Percentiles rank a stretch among this genome's conserved stretches.
Conservation (phyloP, 1,140 invertebrate species). For the Periplaneta americana region DNA sequence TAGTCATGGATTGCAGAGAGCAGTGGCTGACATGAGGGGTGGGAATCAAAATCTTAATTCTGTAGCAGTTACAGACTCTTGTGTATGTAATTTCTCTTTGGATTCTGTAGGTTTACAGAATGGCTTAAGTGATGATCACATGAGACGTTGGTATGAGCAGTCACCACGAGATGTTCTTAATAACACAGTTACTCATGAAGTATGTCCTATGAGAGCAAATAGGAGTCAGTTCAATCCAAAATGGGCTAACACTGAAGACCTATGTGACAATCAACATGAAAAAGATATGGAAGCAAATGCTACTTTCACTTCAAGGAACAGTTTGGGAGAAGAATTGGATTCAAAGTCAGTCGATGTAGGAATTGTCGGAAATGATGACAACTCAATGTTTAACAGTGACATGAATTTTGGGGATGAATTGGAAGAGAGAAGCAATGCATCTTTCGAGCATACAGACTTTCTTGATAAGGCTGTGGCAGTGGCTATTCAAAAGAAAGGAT, state of each 20-base stretch:
- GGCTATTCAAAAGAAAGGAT: conserved; percentile 63
- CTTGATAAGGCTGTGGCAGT: conserved; percentile 59
- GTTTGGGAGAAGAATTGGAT: background rate
- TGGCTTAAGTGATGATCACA: background rate
- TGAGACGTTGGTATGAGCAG: background rate
- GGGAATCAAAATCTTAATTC: background rate
- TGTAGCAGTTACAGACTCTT: background rate
- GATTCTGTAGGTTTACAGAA: background rate
- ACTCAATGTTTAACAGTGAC: background rate
- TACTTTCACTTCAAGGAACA: background rate
- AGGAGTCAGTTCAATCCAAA: background rate
- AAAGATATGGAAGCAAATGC: background rate
- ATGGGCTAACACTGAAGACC: background rate
- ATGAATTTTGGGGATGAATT: conserved; percentile 31
- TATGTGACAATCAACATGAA: background rate
- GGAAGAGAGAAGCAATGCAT: conserved; percentile 25
- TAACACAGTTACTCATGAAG: background rate
- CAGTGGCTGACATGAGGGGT: background rate
- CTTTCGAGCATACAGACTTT: conserved; percentile 45
- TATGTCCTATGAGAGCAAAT: background rate
- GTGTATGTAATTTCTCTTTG: background rate
- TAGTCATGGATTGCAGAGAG: conserved; percentile 49
- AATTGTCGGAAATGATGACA: background rate
- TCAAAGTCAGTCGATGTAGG: background rate
- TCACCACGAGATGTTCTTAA: background rate